These are phyloP conservation scores for Pantala flavescens DNA, from an alignment of 1,140 invertebrate species.

Conservation along the genomic window DNA sequence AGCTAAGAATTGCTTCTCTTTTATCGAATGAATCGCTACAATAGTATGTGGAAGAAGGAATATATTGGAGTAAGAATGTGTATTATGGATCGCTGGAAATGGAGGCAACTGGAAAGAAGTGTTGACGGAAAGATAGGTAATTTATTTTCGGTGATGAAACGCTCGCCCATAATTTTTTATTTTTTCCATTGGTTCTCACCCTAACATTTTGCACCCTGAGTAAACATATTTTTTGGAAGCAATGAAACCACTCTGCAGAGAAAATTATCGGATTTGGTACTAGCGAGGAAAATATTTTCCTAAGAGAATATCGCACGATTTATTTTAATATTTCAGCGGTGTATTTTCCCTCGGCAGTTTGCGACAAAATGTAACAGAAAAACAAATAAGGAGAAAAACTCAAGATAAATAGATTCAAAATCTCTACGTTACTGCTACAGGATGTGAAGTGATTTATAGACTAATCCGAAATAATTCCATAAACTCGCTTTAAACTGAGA, in stretches of 20 bases:
- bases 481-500: no score
- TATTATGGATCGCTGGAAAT: conserved; percentile 1
- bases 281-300: background rate
- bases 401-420: no score
- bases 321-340: no score
- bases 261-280: background rate
- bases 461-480: no score
- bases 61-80: background rate
- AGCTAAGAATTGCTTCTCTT: background rate
- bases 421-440: no score
- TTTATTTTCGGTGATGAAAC: background rate
- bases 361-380: no score
- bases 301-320: no score
- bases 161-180: background rate
- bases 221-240: background rate
- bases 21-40: background rate
- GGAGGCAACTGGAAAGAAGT: background rate
- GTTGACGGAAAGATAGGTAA: background rate
- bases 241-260: background rate
- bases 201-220: background rate
- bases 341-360: no score
- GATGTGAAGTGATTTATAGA: no score
- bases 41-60: background rate
- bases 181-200: background rate
- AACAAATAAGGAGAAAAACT: no score